Base-by-base conservation (phyloP, 2,797 vertebrate genomes). In the Chaunax sp. region DNA sequence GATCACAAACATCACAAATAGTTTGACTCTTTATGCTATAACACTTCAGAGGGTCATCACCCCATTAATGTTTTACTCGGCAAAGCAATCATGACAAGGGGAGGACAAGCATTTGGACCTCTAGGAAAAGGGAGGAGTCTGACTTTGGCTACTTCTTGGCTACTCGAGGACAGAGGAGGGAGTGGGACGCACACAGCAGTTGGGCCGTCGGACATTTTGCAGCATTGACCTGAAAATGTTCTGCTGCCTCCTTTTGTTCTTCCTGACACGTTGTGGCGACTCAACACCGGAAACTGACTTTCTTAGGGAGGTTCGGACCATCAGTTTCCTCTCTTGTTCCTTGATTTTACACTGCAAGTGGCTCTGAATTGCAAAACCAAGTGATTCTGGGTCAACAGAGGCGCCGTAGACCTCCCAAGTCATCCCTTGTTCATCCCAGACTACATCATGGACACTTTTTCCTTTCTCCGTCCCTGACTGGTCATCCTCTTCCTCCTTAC, bases 381-480 rank as follows among this genome's bases (percentile, higher is more conserved):
- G 90, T 0, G 96, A 98, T 78, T 99, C 98, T 0, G 96, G 96
- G 85, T 99, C 98, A 1, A 98, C 92, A 0, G 97, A 96, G 0
- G 98, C 98, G 0, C 98, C 98, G 0, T 99, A 99, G 50, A 99
- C 97, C 81, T 99, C 98, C 98, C 98, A 99, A 0, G 98, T 99
- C 98, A 99, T 99, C 63, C 98, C 97, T 74, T 99, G 97, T 63
- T 99, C 98, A 0, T 99, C 98, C 98, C 98, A 99, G 35, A 98
- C 89, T 0, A 99, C 98, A 22, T 99, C 97, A 5, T 96, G 93
- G 64, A 99, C 64, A 0, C 91, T 91, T 77, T 96, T 93, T 46
- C 64, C 89, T 44, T 78, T 89, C 44, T 90, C 70, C 64, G 87
- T 90, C 22, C 3, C 69, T 0, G 79, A 70, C 41, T 84, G 62